Evolutionary conservation across 1,140 invertebrate species (phyloP), one percentile per base, ranked within the genome.

Genomic region (Drepana arcuata): DNA sequence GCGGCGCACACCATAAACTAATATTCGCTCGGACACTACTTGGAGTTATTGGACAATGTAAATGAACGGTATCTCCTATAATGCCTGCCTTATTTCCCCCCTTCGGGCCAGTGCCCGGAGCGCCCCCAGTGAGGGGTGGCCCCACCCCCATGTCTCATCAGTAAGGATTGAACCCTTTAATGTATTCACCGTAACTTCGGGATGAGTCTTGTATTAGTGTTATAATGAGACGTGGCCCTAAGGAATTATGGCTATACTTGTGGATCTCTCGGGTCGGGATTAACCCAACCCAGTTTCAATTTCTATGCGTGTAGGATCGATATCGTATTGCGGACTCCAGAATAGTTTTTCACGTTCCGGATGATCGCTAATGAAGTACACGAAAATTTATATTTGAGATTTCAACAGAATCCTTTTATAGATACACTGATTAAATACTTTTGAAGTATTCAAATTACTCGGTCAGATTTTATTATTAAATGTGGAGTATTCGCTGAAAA

Each of bases 191-290:
- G 77, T 71, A 81, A 81, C 73, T 81, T 80, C 61, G 71, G 75
- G 73, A 78, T 75, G 77, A 81, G 73, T 71, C 77, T 81, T 78
- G 77, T 81, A 81, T 81, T 81, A 81, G 73, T 78, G 73, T 77
- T 78, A 81, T 81, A 81, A 81, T 81, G 77, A 81, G 77, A 75
- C 72, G 69, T 59, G 73, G 70, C 73, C 77, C 77, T 74, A 60
- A 81, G 77, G 77, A 81, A 77, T 78, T 81, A 78, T 77, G 71
- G 71, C 52, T 64, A 73, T 79, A 77, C 71, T 79, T 71, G 69
- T 60, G 65, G 61, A 59, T 53, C 64, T 57, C 64, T 35, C 42
- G 61, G 69, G 53, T 37, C 41, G 52, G 64, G 62, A 70, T 75
- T 75, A 71, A 58, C 65, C 46, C 47, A 75, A 68, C 61, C 61